phyloP scores from a whole-genome alignment of 2,797 vertebrate species.

The Meriones psammophilus region DNA sequence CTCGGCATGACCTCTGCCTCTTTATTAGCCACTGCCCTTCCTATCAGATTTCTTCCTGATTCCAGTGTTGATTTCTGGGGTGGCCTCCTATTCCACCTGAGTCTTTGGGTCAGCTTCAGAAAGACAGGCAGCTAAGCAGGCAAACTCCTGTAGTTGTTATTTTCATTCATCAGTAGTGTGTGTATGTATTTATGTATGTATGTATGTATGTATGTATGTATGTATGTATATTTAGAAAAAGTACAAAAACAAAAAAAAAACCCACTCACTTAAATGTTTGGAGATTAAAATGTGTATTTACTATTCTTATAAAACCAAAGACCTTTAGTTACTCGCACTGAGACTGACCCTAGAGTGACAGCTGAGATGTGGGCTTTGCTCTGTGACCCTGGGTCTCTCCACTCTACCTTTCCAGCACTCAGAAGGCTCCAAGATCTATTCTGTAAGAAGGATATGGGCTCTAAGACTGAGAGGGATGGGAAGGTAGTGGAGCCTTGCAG shows the following conservation, averaged over 20 bases:
- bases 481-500: neutral
- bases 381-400: neutral
- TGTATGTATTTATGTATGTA: neutral
- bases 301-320: conserved; percentile 29
- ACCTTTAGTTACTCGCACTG: neutral
- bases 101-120: neutral
- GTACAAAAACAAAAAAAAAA: neutral
- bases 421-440: neutral
- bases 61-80: neutral
- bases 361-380: neutral
- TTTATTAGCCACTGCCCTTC: too few relatives aligned
- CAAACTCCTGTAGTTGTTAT: neutral
- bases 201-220: too few relatives aligned
- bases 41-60: neutral
- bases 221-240: neutral
- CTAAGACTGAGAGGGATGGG: neutral
- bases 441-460: neutral
- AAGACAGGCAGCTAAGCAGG: neutral
- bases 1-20: neutral
- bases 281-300: neutral
- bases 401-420: neutral
- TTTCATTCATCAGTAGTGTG: neutral
- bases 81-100: neutral
- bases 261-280: neutral
- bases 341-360: neutral